Base-by-base conservation (phyloP, 2,888 invertebrate species). In the Pseudoips prasinana region DNA sequence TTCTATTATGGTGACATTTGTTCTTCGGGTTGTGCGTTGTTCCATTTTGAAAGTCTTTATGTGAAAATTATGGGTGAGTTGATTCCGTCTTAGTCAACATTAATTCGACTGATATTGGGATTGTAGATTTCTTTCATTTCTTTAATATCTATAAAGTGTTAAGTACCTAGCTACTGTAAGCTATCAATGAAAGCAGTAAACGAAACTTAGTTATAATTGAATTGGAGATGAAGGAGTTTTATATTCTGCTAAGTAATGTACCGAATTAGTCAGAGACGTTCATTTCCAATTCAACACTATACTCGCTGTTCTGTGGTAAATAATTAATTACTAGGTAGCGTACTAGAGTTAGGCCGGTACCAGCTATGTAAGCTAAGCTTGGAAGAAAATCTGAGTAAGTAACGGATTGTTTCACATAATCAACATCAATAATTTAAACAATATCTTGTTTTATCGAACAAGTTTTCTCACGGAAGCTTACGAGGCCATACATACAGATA, bases 11-110 rank as follows among this genome's bases (percentile, higher is more conserved):
- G 58, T 62, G 45, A 65, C 56, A 64, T 67, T 64, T 52, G 64
- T 67, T 73, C 66, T 67, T 58, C 68, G 63, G 84, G 85, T 86
- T 85, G 86, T 86, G 85, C 68, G 72, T 76, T 77, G 55, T 69
- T 74, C 58, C 67, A 67, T 64, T 73, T 64, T 66, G 44, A 64
- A 66, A 72, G 63, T 52, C 49, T 64, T 64, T 65, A 62, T 26
- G 48, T 48, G 40, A 42, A 34, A 39, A 37, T 56, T 64, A 64
- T 69, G 72, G 49, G 68, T 65, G 69, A 73, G 66, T 75, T 75
- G 62, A 76, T 73, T 80, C 81, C 80, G 79, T 85, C 80, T 75
- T 69, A 66, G 68, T 69, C 73, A 71, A 80, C 71, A 73, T 70
- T 72, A 31, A 68, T 74, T 74, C 70, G 79, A 74, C 72, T 75